Evolutionary conservation across 2,113 vertebrate genomes (phyloP).

Genomic region (Notothenia coriiceps): DNA sequence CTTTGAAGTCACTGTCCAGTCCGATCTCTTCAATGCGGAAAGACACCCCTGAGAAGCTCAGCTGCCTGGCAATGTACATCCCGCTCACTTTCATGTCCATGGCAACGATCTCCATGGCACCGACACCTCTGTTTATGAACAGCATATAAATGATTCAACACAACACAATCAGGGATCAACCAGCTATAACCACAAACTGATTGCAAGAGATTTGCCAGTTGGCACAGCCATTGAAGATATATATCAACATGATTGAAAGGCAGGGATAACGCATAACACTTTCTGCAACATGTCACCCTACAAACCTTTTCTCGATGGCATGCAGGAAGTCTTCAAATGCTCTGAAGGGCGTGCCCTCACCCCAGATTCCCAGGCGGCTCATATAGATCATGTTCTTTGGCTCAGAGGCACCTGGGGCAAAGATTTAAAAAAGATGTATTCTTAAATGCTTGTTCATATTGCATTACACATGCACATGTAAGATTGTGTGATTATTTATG

Average conservation of each 20-base stretch:
- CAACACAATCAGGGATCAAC: conserved; percentile 16
- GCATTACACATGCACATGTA: not conserved
- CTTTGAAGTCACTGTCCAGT: conserved; percentile 89
- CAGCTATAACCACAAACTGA: conserved; percentile 6
- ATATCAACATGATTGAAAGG: conserved; percentile 1
- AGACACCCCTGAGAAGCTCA: conserved; percentile 97
- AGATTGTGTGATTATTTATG: too few species aligned
- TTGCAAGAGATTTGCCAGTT: conserved; percentile 4
- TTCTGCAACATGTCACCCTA: not conserved
- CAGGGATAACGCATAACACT: not conserved
- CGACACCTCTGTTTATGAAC: conserved; percentile 89
- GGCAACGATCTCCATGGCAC: conserved; percentile 98
- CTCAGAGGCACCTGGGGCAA: conserved; percentile 93
- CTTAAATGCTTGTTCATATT: not conserved
- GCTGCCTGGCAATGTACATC: conserved; percentile 99
- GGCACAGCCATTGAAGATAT: not conserved
- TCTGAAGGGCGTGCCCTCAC: conserved; percentile 94
- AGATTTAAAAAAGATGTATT: not conserved
- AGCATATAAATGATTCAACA: conserved; percentile 39
- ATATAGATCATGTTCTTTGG: conserved; percentile 99
- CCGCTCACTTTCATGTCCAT: conserved; percentile 99
- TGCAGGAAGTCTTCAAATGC: conserved; percentile 97
- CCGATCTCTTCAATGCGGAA: conserved; percentile 97
- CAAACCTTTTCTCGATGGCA: conserved; percentile 96
- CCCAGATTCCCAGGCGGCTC: conserved; percentile 99